A percentile compares a stretch with the other conserved stretches of the same genome.
Conservation (phyloP, 2,888 invertebrate species). For the Drosophila merina region DNA sequence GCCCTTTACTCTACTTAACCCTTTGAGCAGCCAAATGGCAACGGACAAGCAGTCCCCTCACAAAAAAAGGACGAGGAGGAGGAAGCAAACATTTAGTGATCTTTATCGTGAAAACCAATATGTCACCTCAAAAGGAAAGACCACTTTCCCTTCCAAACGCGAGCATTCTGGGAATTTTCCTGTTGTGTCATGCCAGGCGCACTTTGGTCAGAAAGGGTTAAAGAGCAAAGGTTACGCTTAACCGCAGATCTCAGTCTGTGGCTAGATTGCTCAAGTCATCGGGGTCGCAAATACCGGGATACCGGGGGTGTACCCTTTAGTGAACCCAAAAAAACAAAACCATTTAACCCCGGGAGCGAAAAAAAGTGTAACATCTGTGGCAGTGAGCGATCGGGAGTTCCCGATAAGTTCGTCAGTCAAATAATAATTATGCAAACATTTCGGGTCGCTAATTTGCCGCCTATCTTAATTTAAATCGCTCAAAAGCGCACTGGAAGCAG, state of each 20-base stretch:
- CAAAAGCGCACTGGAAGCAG: constrained; percentile 65
- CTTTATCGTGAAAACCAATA: constrained; percentile 71
- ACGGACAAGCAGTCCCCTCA: neutral
- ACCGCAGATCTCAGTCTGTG: constrained; percentile 60
- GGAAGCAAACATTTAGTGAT: constrained; percentile 59
- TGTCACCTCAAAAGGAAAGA: constrained; percentile 67
- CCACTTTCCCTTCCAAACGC: constrained; percentile 48
- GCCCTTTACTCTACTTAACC: neutral
- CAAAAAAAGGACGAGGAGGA: constrained; percentile 1
- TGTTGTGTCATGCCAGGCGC: constrained; percentile 59
- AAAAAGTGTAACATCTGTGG: constrained; percentile 79
- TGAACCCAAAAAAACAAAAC: constrained; percentile 8
- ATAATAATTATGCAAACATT: constrained; percentile 76
- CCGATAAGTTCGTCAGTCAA: constrained; percentile 73
- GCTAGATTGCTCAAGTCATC: constrained; percentile 66
- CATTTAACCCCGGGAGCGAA: constrained; percentile 42
- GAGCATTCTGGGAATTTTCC: constrained; percentile 30
- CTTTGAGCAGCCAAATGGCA: constrained; percentile 11
- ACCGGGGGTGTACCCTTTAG: constrained; percentile 50
- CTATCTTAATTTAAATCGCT: constrained; percentile 81
- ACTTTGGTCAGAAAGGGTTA: constrained; percentile 66
- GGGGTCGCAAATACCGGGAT: constrained; percentile 40
- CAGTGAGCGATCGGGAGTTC: constrained; percentile 76
- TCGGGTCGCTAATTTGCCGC: constrained; percentile 81
- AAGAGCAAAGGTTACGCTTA: constrained; percentile 78